Percentiles rank a stretch among this genome's conserved stretches.
Conservation (phyloP, 2,888 invertebrate genomes). For the Diplazon laetatorius region DNA sequence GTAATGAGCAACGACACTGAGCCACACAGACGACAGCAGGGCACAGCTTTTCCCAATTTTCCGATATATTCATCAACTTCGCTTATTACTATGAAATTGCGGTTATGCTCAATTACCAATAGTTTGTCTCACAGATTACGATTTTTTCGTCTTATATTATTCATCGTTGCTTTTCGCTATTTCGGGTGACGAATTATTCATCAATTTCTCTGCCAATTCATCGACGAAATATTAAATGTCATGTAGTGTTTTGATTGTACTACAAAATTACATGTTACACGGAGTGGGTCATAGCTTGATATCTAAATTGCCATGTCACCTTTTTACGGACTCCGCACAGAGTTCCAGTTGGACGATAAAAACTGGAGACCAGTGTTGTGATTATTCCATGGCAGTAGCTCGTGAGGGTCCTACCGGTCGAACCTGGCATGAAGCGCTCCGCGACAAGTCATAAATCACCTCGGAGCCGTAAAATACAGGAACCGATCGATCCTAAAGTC, state of each 20-base stretch:
- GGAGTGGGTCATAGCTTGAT: neutral
- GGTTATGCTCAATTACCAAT: neutral
- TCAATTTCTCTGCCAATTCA: too few species aligned
- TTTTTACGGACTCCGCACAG: conserved; percentile 6
- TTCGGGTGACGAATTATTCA: too few species aligned
- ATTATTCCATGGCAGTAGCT: conserved; percentile 52
- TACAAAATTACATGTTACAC: neutral
- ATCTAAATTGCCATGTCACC: conserved; percentile 13
- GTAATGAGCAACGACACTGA: conserved; percentile 48
- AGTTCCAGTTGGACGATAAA: neutral
- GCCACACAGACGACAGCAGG: conserved; percentile 2
- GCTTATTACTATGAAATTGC: neutral
- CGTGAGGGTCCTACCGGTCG: conserved; percentile 20
- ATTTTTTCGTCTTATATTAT: neutral
- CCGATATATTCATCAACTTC: conserved; percentile 13
- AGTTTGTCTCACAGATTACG: neutral
- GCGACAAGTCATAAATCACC: conserved; percentile 74
- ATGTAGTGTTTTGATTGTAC: neutral
- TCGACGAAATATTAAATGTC: neutral
- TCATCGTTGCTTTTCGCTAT: neutral
- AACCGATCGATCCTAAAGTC: conserved; percentile 73
- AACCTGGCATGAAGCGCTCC: conserved; percentile 11
- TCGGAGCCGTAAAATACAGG: conserved; percentile 73
- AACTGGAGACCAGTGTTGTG: conserved; percentile 25
- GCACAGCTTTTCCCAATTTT: neutral